Conservation (phyloP, 2,113 vertebrate species). For the Axis porcinus region DNA sequence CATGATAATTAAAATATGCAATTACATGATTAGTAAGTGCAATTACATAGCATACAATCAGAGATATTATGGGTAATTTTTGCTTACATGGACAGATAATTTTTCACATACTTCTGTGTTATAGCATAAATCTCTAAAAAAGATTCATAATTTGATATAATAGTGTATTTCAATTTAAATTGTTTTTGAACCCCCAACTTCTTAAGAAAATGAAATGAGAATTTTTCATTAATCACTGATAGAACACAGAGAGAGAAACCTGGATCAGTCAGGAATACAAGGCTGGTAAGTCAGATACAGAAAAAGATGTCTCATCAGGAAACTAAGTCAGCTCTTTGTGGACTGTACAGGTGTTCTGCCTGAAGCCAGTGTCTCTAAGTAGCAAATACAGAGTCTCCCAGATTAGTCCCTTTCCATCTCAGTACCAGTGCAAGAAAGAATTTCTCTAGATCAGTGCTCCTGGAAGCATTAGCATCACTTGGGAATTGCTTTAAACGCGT, state of each 20-base stretch:
- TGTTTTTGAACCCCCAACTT: neutral
- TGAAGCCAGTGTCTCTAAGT: accelerated
- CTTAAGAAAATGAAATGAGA: neutral
- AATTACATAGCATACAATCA: constrained; percentile 61
- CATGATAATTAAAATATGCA: constrained; percentile 67
- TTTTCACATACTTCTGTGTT: neutral
- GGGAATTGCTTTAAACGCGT: neutral
- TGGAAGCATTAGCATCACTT: neutral
- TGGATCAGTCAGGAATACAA: neutral
- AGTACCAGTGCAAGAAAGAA: neutral
- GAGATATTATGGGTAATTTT: neutral
- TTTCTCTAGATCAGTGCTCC: neutral
- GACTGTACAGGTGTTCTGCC: too few species aligned
- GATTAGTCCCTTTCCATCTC: neutral
- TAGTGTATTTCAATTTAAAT: constrained; percentile 26
- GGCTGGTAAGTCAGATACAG: neutral
- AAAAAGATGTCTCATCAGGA: neutral
- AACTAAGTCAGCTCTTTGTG: neutral
- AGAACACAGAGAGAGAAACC: neutral
- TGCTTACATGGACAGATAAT: neutral
- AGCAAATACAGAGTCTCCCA: too few species aligned
- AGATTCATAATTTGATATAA: constrained; percentile 18
- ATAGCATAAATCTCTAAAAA: neutral
- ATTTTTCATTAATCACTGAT: neutral
- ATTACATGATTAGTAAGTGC: constrained; percentile 65